Conservation (phyloP, 2,797 vertebrate genomes). For the Acipenser ruthenus region DNA sequence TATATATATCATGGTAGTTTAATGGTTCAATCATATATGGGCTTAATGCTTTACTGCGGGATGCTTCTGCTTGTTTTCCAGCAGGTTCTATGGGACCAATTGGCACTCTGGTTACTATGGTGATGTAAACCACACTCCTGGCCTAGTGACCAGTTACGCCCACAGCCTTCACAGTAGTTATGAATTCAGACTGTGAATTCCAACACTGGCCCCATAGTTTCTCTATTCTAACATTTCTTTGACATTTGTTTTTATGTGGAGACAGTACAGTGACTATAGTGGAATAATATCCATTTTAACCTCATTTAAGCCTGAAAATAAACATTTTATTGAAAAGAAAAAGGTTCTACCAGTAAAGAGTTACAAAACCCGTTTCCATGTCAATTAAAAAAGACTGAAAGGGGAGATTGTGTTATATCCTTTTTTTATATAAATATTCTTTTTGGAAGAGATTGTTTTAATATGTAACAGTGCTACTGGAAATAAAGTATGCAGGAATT, state of each 20-base stretch:
- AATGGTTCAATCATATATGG: neutral
- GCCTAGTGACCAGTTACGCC: neutral
- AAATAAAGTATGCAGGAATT: slow-evolving; percentile 22
- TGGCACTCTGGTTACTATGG: slow-evolving; percentile 12
- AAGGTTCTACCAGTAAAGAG: slow-evolving; percentile 10
- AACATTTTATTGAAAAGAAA: too few species aligned
- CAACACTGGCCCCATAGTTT: too few species aligned
- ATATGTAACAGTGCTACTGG: slow-evolving; percentile 23
- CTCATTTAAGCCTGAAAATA: too few species aligned
- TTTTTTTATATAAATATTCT: slow-evolving; percentile 13
- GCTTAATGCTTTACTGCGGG: slow-evolving; percentile 13
- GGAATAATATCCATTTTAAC: too few species aligned
- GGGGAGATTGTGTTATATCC: slow-evolving; percentile 14
- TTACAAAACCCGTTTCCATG: slow-evolving; percentile 8
- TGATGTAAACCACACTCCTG: neutral
- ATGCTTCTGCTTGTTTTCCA: neutral
- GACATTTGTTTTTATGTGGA: too few species aligned
- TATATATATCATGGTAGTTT: neutral
- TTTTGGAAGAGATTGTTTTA: slow-evolving; percentile 22
- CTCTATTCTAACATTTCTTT: too few species aligned
- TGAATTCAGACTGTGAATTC: neutral
- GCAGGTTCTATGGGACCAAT: slow-evolving; percentile 11
- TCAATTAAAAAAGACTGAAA: slow-evolving; percentile 14
- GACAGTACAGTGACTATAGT: too few species aligned
- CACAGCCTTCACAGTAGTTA: slow-evolving; percentile 5